phyloP scores from a whole-genome alignment of 2,797 vertebrate species.

The Mormyrops boulengeri region DNA sequence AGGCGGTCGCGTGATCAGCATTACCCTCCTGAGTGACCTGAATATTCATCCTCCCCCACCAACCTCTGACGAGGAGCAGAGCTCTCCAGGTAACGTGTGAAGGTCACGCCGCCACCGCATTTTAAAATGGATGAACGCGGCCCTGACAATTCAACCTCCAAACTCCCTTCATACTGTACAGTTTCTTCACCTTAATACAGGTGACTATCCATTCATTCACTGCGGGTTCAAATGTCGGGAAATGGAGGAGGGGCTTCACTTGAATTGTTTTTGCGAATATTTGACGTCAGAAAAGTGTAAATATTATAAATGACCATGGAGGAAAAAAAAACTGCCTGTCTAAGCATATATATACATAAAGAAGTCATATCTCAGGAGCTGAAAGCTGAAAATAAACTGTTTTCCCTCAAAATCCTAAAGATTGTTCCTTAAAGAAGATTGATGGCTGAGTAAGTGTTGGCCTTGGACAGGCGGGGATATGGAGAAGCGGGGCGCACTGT shows the following conservation, averaged over 20 bases:
- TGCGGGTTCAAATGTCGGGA: background rate
- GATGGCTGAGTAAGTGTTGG: background rate
- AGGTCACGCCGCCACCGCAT: background rate
- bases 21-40: background rate
- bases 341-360: slow-evolving; percentile 10
- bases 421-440: slow-evolving; percentile 4
- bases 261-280: background rate
- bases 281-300: background rate
- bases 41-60: background rate
- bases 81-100: background rate
- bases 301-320: background rate
- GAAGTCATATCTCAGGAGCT: background rate
- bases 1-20: background rate
- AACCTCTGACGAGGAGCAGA: background rate
- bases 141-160: background rate
- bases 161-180: background rate
- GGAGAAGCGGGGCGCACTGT: background rate
- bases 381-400: background rate
- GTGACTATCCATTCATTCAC: background rate
- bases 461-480: background rate
- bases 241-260: background rate
- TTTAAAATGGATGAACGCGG: background rate
- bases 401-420: background rate
- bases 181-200: background rate
- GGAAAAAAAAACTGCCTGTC: background rate